A percentile compares a stretch with the other conserved stretches of the same genome.
Evolutionary conservation across 2,113 vertebrate species (phyloP).

Genomic region (Xyrauchen texanus): DNA sequence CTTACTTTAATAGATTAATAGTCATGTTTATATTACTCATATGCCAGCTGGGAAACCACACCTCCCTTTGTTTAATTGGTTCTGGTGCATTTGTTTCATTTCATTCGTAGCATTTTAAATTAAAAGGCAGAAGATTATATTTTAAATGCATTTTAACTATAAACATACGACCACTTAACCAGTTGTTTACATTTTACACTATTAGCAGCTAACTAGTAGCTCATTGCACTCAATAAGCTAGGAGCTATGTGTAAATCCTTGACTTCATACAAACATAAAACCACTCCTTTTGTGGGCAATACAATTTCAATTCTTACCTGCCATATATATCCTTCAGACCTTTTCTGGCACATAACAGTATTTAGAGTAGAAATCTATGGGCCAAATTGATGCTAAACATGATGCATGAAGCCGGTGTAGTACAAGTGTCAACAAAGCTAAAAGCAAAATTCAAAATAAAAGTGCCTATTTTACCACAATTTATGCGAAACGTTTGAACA

Average conservation of each 20-base stretch:
- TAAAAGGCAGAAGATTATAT: background rate
- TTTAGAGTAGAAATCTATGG: background rate
- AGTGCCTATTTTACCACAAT: background rate
- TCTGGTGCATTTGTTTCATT: background rate
- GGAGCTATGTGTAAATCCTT: background rate
- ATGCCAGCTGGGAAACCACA: constrained; percentile 33
- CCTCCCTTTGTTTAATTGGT: constrained; percentile 26
- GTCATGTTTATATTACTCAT: constrained; percentile 56
- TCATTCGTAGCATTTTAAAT: background rate
- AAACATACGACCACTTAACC: background rate
- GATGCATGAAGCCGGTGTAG: constrained; percentile 27
- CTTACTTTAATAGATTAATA: constrained; percentile 68
- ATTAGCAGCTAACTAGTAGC: background rate
- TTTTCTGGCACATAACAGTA: constrained; percentile 30
- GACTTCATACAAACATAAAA: background rate
- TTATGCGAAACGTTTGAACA: background rate
- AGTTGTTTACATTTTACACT: no score
- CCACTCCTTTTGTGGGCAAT: background rate
- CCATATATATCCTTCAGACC: constrained; percentile 65
- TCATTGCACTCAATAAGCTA: constrained; percentile 4
- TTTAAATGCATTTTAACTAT: background rate
- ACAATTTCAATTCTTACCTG: constrained; percentile 62
- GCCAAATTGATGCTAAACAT: background rate
- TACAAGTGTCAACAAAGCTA: constrained; percentile 32
- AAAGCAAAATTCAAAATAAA: constrained; percentile 40